Conservation (phyloP, 2,888 invertebrate species). For the Cantharis nigra region DNA sequence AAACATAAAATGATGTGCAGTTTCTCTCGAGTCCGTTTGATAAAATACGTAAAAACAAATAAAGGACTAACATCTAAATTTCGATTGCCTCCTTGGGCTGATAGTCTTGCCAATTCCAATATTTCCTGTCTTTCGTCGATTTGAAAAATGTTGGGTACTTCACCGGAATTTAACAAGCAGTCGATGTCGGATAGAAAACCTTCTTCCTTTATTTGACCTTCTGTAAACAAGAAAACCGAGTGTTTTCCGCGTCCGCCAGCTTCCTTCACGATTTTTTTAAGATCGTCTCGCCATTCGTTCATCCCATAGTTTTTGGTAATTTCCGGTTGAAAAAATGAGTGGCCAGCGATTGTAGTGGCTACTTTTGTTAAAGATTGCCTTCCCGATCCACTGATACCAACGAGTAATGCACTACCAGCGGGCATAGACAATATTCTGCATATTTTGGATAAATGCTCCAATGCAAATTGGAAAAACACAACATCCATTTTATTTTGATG, state of each 20-base stretch:
- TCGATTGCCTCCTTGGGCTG: slow-evolving; percentile 76
- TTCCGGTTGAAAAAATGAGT: slow-evolving; percentile 71
- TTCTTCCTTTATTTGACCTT: slow-evolving; percentile 82
- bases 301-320: slow-evolving; percentile 78
- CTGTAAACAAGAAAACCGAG: slow-evolving; percentile 77
- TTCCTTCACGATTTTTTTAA: slow-evolving; percentile 72
- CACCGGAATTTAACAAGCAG: slow-evolving; percentile 81
- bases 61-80: slow-evolving; percentile 82
- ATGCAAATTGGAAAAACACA: slow-evolving; percentile 80
- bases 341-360: slow-evolving; percentile 66
- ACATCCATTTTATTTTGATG: slow-evolving; percentile 83
- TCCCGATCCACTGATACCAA: slow-evolving; percentile 89
- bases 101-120: slow-evolving; percentile 72
- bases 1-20: slow-evolving; percentile 83
- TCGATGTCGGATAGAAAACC: slow-evolving; percentile 82
- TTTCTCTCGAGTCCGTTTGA: slow-evolving; percentile 77
- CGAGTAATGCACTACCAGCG: slow-evolving; percentile 77
- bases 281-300: slow-evolving; percentile 81
- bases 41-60: slow-evolving; percentile 73
- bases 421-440: slow-evolving; percentile 78
- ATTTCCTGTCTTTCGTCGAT: slow-evolving; percentile 85
- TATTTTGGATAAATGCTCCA: slow-evolving; percentile 82
- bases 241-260: slow-evolving; percentile 75
- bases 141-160: slow-evolving; percentile 83
- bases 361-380: slow-evolving; percentile 79